Conservation (phyloP, 64 coral and sea anemone species). For the Montipora foliosa region DNA sequence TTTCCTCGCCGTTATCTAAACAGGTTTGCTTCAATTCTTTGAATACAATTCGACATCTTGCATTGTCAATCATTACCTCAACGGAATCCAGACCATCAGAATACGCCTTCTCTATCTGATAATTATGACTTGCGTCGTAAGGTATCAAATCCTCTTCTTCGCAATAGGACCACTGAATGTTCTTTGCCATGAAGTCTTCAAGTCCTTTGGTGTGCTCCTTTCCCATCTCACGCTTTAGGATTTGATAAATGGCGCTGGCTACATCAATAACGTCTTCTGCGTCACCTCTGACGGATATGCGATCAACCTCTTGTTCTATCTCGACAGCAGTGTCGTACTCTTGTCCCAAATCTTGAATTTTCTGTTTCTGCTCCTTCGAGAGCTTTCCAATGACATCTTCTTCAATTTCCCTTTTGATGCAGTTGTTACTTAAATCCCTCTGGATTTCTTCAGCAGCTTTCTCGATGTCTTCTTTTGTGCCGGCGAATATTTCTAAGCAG, state of each 20-base stretch:
- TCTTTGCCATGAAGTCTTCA: conserved; percentile 45
- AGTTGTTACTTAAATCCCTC: neutral
- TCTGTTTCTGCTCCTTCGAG: neutral
- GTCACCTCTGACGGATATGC: conserved; percentile 28
- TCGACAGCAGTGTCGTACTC: neutral
- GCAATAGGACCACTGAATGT: conserved; percentile 26
- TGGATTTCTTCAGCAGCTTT: neutral
- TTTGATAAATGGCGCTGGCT: conserved; percentile 20
- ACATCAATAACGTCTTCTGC: conserved; percentile 19
- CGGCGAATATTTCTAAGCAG: conserved; percentile 28
- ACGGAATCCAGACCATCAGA: neutral
- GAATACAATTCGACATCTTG: neutral
- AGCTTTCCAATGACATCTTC: conserved; percentile 2
- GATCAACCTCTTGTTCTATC: neutral
- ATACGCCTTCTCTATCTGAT: conserved; percentile 42
- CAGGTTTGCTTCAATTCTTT: conserved; percentile 4
- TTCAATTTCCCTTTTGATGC: neutral
- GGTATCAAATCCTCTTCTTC: neutral
- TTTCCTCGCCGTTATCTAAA: neutral
- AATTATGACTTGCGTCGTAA: conserved; percentile 14
- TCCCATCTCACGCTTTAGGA: conserved; percentile 20
- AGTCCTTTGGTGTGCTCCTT: conserved; percentile 40
- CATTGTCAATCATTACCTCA: neutral
- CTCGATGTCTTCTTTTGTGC: conserved; percentile 1
- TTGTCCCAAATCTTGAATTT: neutral